A percentile compares a stretch with the other conserved stretches of the same genome.
These are phyloP conservation scores for Distichodus sexfasciatus DNA, from an alignment of 2,797 vertebrate species.

Conservation along the genomic window DNA sequence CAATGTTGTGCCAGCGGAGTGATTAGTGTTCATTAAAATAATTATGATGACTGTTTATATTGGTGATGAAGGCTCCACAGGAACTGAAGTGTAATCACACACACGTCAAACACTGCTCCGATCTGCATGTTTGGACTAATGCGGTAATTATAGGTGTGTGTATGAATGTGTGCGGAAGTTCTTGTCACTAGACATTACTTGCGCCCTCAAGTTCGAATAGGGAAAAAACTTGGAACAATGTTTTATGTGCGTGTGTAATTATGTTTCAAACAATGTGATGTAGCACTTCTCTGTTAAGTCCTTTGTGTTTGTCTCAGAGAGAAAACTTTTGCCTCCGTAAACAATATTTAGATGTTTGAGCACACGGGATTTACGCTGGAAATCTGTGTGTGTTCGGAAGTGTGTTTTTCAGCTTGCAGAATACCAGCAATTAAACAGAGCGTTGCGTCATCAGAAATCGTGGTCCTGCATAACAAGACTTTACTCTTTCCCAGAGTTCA, in stretches of 20 bases:
- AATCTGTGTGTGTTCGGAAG: not conserved
- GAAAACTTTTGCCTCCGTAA: not conserved
- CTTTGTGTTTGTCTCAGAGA: not conserved
- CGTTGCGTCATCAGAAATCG: not conserved
- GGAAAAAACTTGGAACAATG: not conserved
- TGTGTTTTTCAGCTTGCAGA: not conserved
- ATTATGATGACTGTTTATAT: slow-evolving; percentile 4
- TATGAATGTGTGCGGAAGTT: not conserved
- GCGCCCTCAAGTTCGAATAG: not conserved
- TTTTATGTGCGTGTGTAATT: not conserved
- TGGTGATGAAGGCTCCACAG: not conserved
- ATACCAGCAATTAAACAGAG: not conserved
- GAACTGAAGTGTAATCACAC: not conserved
- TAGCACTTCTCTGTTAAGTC: not conserved
- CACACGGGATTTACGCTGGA: not conserved
- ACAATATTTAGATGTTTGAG: not conserved
- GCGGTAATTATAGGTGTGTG: not conserved
- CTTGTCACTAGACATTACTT: not conserved
- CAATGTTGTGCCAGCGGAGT: not conserved
- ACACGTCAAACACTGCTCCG: not conserved
- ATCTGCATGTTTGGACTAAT: not conserved
- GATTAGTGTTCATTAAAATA: not conserved
- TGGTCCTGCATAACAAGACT: not conserved
- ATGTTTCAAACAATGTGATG: not conserved
- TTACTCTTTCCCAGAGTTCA: not conserved